These are phyloP conservation scores for Idaea aversata DNA, from an alignment of 2,888 invertebrate species.

Conservation along the genomic window DNA sequence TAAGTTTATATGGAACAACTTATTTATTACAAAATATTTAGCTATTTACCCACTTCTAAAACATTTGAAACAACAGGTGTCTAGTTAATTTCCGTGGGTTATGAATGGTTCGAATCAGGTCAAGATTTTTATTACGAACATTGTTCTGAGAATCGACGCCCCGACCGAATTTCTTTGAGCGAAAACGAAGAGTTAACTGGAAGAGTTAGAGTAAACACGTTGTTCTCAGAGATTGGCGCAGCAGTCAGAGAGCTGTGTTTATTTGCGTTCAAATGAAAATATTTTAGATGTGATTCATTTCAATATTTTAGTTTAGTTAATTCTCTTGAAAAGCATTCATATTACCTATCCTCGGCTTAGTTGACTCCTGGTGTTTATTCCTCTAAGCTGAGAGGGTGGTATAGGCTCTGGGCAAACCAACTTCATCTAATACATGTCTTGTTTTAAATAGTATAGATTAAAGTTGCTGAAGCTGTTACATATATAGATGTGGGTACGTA, in stretches of 20 bases:
- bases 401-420: too few relatives aligned
- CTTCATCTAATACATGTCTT: too few relatives aligned
- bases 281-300: neutral
- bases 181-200: constrained; percentile 24
- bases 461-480: too few relatives aligned
- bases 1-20: too few relatives aligned
- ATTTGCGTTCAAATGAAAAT: constrained; percentile 1
- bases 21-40: too few relatives aligned
- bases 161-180: constrained; percentile 31
- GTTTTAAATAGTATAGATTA: too few relatives aligned
- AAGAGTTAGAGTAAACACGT: constrained; percentile 42
- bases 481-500: too few relatives aligned
- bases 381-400: too few relatives aligned
- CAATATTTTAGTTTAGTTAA: neutral
- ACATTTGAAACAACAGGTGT: neutral
- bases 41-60: constrained; percentile 4
- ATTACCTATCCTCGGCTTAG: too few relatives aligned
- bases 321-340: too few relatives aligned
- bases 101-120: constrained; percentile 21
- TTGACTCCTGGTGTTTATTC: too few relatives aligned
- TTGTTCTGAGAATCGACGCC: constrained; percentile 28
- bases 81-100: neutral
- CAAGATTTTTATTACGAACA: constrained; percentile 29
- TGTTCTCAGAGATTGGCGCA: constrained; percentile 28
- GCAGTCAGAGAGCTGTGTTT: neutral